Base-by-base conservation (phyloP, 1,140 invertebrate genomes). In the Hypsibius dujardini region DNA sequence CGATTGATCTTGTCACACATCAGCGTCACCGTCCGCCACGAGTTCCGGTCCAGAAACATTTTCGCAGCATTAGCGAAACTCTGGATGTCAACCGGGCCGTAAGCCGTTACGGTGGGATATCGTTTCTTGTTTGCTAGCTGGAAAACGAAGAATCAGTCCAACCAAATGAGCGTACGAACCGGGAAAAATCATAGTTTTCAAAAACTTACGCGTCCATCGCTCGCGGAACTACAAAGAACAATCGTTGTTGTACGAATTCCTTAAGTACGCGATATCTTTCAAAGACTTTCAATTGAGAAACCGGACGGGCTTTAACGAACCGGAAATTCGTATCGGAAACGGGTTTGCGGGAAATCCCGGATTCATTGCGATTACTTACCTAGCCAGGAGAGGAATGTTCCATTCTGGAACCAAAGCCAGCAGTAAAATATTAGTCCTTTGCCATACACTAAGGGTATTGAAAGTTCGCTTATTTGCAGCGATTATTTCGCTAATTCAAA, bases 381-480 rank as follows among this genome's bases (percentile, higher is more conserved):
- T 67, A 3, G 12, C 62, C 3, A 67, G 62, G 42, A 67, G 62
- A 15, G 62, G 62, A 15, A 67, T 42, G 62, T 67, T 42, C 62
- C 62, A 67, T 42, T 67, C 62, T 67, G 42, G 3, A 67, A 67
- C 45, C 12, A 15, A 67, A 12, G 12, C 3, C 62, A 45, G 12
- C 3, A 12, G n/a, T n/a, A 56, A 12, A 56, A 7, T n/a, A 56
- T 56, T n/a, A 56, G n/a, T 56, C 7, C n/a, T 56, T 56, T 56
- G n/a, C 50, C 0, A 0, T 7, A 56, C 28, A 28, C 28, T 28
- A 28, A 28, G 28, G 28, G 28, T 28, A 28, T 28, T 28, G 28
- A 28, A 28, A 28, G 28, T 28, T 28, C 28, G 28, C 28, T 28
- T 28, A 28, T 28, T 28, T 28, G 28, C 28, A 28, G 28, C 28